Evolutionary conservation across 2,797 vertebrate species (phyloP), one percentile per base, ranked within the genome.

Genomic region (Acanthiza pusilla): DNA sequence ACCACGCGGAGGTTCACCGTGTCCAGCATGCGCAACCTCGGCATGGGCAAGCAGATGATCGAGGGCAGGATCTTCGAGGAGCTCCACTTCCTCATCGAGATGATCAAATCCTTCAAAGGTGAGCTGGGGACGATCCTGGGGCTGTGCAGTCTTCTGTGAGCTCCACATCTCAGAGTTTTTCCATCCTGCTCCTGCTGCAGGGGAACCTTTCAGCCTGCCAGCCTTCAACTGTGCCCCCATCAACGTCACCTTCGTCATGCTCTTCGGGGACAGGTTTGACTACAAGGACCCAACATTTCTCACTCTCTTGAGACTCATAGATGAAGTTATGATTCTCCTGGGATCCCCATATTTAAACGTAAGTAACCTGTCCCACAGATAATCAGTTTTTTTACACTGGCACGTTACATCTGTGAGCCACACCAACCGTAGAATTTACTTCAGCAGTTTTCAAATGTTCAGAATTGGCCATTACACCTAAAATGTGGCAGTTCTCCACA

Each of bases 311-410:
- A 93, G 60, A 40, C 98, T 98, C 92, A 98, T 98, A 11, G 97
- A 98, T 14, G 97, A 98, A 76, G 73, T 98, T 26, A 98, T 98
- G 98, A 94, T 97, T 68, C 98, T 98, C 51, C 89, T 98, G 60
- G 98, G 97, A 60, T 97, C 97, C 40, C 98, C 97, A 0, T 26
- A 96, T 80, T 79, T 98, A 68, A 98, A 96, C 0, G 98, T 98
- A 84, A 96, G 97, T 88, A 51, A 73, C 25, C 32, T 21, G 29
- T 58, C 40, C n/a, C 47, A 30, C 15, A 32, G 16, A 40, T 40
- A 27, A 47, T 47, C 4, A 1, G 2, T 6, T 71, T 29, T n/a
- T 80, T 61, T 40, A 40, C 2, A 1, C 12, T 61, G 65, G 30
- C 29, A n/a, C 2, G 0, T 80, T 48, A 34, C 4, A 7, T 38